Evolutionary conservation across 2,113 vertebrate species (phyloP), one percentile per base, ranked within the genome.

Genomic region (Tauraco erythrolophus): DNA sequence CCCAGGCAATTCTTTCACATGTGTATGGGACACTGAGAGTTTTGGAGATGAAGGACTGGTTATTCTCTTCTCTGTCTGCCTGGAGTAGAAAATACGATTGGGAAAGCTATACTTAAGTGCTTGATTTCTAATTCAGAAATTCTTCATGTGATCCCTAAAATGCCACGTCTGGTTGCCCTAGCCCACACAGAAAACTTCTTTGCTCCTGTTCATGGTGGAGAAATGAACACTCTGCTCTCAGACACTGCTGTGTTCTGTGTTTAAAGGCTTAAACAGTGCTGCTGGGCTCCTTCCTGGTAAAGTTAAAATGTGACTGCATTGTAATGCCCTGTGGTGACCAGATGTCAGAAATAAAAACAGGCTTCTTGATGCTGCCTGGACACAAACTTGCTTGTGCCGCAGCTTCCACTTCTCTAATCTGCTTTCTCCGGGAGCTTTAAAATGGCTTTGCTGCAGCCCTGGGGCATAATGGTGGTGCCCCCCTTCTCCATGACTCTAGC

Each of bases 321-420:
- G 33, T 54, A 18, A 2, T 74, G 71, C 75, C 15, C 74, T 19
- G 3, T 4, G 51, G 46, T 66, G 64, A 22, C 18, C 43, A 33
- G 39, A 6, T 3, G 0, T 31, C 51, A 66, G 56, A 24, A 27
- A 19, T 54, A 25, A 39, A 21, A 30, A n/a, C 14, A 1, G 6
- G 11, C 48, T n/a, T 66, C 65, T 41, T 3, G 4, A 8, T 45
- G 69, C 50, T 77, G 71, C 39, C 45, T 37, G 51, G 39, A 45
- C 8, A 17, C 35, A 27, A 5, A 18, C 48, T 14, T 37, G 43
- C 28, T 95, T 0, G 0, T 45, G 28, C 74, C 88, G 62, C 0
- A 0, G 43, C 72, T 79, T 87, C 77, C 25, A 6, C 31, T 84
- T 71, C 81, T 89, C 37, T 89, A 22, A 88, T 87, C 76, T 33